Evolutionary conservation across 2,888 invertebrate genomes (phyloP), one percentile per base, ranked within the genome.

Genomic region (Aquatica leii): DNA sequence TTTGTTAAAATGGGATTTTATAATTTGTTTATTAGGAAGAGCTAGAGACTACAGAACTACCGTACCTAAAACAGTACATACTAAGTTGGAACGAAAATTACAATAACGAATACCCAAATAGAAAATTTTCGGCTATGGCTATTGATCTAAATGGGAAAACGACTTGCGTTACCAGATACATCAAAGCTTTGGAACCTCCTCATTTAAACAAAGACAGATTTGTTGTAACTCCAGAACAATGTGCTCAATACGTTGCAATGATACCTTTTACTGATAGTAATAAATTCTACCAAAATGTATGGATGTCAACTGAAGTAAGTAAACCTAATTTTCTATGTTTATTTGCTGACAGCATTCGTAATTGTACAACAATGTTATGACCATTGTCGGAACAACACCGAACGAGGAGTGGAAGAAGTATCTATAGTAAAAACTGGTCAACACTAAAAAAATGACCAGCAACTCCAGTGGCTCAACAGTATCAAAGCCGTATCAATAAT

Each of bases 281-380:
- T 65, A 75, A 78, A 43, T 78, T 81, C 66, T 81, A 79, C 62
- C 80, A 83, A 64, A 86, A 86, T 41, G 80, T 88, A 49, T 87
- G 87, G 87, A 76, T 87, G 21, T 83, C 84, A 54, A 84, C 85
- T 69, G 84, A 87, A 73, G 86, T 86, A 78, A 80, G 77, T 73
- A 41, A n/a, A 46, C 4, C 6, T 14, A n/a, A n/a, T n/a, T n/a
- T n/a, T n/a, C n/a, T n/a, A n/a, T n/a, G n/a, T n/a, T n/a, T n/a
- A n/a, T n/a, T n/a, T n/a, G n/a, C n/a, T n/a, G n/a, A n/a, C n/a
- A n/a, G n/a, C n/a, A n/a, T n/a, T n/a, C n/a, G n/a, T n/a, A n/a
- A n/a, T n/a, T n/a, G n/a, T n/a, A n/a, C n/a, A n/a, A n/a, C n/a
- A n/a, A n/a, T n/a, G n/a, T n/a, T n/a, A n/a, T n/a, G n/a, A n/a